Evolutionary conservation across 1,140 invertebrate species (phyloP), one percentile per base, ranked within the genome.

Genomic region (Macrobrachium rosenbergii): DNA sequence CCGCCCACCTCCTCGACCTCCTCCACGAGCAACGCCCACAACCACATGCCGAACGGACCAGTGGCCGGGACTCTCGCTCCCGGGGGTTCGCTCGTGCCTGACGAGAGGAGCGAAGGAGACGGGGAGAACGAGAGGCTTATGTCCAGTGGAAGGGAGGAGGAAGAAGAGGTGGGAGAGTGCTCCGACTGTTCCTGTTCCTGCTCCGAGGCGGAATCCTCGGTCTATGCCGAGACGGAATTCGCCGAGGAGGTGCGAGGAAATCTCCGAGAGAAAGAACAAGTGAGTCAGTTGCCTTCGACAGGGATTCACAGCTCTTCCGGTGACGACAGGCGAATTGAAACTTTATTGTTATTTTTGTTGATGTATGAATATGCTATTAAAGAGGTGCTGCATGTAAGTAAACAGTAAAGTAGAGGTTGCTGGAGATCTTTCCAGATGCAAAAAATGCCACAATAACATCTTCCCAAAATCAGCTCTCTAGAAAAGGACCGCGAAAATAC

Each of bases 151-250:
- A 75, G 77, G 37, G 83, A 62, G 43, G 83, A 85, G 62, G 84
- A 73, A 23, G 83, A 11, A 14, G 83, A 45, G 11, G 75, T 52
- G 11, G 83, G 52, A 37, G 84, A 21, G 64, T 80, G 84, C 28
- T 86, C 84, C 10, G 84, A 23, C 19, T 86, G 84, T 28, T 86
- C 84, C 6, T 86, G 84, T 28, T 83, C 81, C 12, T 83, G 81
- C 52, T 86, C 77, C 3, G 84, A 86, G 84, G 84, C 84, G 2
- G 84, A 86, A 67, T 86, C 84, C 2, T 86, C 84, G 6, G 63
- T 86, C 0, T 86, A 86, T 63, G 84, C 84, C 12, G 84, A 86
- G 77, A 86, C 84, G 3, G 84, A 86, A 7, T 86, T 86, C 67
- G 77, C 84, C 8, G 84, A 86, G 64, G 84, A 86, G 63, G 84